Base-by-base conservation (phyloP, 2,888 invertebrate genomes). In the Mamestra brassicae region DNA sequence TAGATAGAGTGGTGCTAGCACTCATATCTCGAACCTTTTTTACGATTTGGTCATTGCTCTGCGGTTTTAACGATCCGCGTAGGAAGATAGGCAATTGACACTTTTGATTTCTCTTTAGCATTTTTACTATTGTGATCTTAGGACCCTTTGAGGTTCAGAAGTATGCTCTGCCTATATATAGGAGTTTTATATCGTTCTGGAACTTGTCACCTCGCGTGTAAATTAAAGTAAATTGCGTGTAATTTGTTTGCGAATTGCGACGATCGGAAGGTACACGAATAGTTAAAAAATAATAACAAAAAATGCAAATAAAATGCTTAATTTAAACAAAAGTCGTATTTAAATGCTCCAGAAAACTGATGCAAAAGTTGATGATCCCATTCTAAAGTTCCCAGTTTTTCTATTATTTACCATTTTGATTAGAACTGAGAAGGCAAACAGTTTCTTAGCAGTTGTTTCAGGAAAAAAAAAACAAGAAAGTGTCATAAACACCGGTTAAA, bases 31-130 rank as follows among this genome's bases (percentile, higher is more conserved):
- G 17, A n/a, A 58, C 26, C 61, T 73, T 72, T 80, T 80, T 82
- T 84, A 82, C 81, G 85, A 76, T 62, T 67, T 84, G 71, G 76
- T 63, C 85, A 70, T 64, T 72, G 81, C 65, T 81, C 60, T 13
- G 38, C 55, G 26, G 34, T 84, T 73, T 77, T 80, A 84, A 85
- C 82, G 82, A 84, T 62, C 54, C 57, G 76, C 77, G 82, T 82
- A 82, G 82, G 85, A 65, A 62, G 82, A 82, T 73, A 71, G 61
- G 57, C 82, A 76, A 76, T 84, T 73, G 85, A 60, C 61, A 66
- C 57, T 83, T 73, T 70, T 70, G 55, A 73, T 78, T 81, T 81
- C 34, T 71, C 47, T 69, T 81, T 58, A 64, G 55, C 17, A 69
- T 74, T 83, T 84, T 80, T 71, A 71, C 71, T 75, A 62, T 71